Evolutionary conservation across 2,113 vertebrate genomes (phyloP), one percentile per base, ranked within the genome.

Genomic region (Mungos mungo): DNA sequence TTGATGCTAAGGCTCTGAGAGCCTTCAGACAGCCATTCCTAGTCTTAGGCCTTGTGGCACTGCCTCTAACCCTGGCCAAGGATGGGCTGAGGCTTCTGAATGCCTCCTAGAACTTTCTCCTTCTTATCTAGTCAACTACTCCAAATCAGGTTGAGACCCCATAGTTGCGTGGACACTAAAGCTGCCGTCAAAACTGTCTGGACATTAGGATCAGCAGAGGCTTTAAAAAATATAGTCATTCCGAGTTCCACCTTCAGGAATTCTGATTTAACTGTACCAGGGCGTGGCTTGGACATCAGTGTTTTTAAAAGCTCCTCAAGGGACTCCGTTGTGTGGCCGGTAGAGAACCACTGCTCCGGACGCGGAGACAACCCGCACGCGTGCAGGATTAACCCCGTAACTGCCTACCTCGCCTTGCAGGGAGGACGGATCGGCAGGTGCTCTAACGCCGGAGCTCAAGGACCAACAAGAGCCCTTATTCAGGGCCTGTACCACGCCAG

Each of bases 241-340:
- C 15, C 4, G 18, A 47, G 13, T 18, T 31, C 8, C 27, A 54
- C 45, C 12, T 15, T 38, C 12, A 57, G 38, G 50, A 3, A 27
- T 16, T 50, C 33, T 45, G 33, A 27, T 50, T 72, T n/a, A 79
- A 38, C 9, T 38, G 29, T 6, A 9, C 7, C 8, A 29, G 14
- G 23, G 23, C 27, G 12, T 10, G 47, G 19, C 33, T 8, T 19
- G 12, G 54, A 4, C 19, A 23, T 50, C 3, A 16, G 23, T 23
- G 21, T 25, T 86, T 85, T 63, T 23, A 27, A 33, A 85, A 15
- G 18, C 1, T 85, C 35, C 45, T 27, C 13, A 60, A 2, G 6
- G 0, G 15, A 50, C 19, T 47, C 47, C 50, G 23, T 25, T 9
- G 33, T 29, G 47, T 9, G 0, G 0, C 13, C 71, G 18, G 19